Percentiles rank a stretch among this genome's conserved stretches.
phyloP scores from a whole-genome alignment of 2,888 invertebrate genomes.

The Formica aserva region DNA sequence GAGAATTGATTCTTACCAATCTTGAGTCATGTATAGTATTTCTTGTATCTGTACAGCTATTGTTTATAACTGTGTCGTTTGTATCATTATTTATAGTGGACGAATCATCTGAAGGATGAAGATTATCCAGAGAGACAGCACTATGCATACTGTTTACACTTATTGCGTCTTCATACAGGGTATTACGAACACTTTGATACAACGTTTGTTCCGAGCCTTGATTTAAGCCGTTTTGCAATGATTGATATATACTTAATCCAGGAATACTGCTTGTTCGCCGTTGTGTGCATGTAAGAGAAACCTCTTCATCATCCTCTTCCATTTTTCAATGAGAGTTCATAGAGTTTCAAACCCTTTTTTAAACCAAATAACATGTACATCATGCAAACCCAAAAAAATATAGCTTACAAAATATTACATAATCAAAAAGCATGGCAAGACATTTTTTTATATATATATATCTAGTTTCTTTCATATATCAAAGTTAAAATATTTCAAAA shows the following conservation, averaged over 20 bases:
- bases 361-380: slow-evolving; percentile 51
- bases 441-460: not conserved
- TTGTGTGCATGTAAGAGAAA: slow-evolving; percentile 57
- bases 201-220: slow-evolving; percentile 75
- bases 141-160: slow-evolving; percentile 69
- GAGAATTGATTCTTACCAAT: slow-evolving; percentile 67
- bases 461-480: not conserved
- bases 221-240: slow-evolving; percentile 71
- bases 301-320: slow-evolving; percentile 79
- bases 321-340: slow-evolving; percentile 69
- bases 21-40: slow-evolving; percentile 65
- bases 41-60: slow-evolving; percentile 74
- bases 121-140: slow-evolving; percentile 62
- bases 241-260: slow-evolving; percentile 74
- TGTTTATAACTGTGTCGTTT: slow-evolving; percentile 75
- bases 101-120: slow-evolving; percentile 64
- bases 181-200: slow-evolving; percentile 77
- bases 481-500: not conserved
- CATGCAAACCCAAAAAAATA: slow-evolving; percentile 55
- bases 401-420: not conserved
- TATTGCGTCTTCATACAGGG: slow-evolving; percentile 73
- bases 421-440: not conserved
- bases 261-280: slow-evolving; percentile 61
- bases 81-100: slow-evolving; percentile 72
- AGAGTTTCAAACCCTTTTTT: slow-evolving; percentile 59